phyloP scores from a whole-genome alignment of 2,888 invertebrate species.

The Trissonchulus sp. region DNA sequence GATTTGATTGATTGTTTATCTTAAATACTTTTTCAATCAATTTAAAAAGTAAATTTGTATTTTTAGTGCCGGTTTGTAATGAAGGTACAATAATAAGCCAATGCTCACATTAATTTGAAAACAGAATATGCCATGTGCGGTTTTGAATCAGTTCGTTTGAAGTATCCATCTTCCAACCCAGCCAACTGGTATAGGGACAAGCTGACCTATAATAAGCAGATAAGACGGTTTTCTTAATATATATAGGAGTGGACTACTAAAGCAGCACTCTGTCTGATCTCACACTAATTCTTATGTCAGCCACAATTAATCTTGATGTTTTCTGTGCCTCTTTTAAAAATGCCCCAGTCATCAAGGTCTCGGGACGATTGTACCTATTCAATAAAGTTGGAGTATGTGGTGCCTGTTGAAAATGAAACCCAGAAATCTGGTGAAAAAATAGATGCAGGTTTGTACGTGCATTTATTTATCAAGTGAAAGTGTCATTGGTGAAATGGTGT shows the following conservation, averaged over 20 bases:
- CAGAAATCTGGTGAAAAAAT: constrained; percentile 64
- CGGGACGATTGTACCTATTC: constrained; percentile 88
- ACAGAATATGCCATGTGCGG: constrained; percentile 42
- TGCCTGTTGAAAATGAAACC: constrained; percentile 55
- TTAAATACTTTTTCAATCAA: too few relatives aligned
- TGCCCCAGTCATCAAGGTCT: constrained; percentile 76
- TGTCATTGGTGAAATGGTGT: too few relatives aligned
- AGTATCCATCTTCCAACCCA: constrained; percentile 71
- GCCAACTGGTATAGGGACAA: constrained; percentile 70
- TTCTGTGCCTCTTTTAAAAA: constrained; percentile 83
- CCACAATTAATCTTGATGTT: constrained; percentile 93
- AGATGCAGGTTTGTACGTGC: too few relatives aligned
- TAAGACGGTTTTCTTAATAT: constrained; percentile 91
- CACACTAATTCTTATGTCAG: constrained; percentile 90
- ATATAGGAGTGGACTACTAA: constrained; percentile 80
- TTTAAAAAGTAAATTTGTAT: too few relatives aligned
- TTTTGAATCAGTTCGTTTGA: constrained; percentile 62
- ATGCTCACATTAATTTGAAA: constrained; percentile 40
- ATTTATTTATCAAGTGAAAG: too few relatives aligned
- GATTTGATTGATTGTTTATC: too few relatives aligned
- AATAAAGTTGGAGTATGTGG: constrained; percentile 79
- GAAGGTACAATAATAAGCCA: too few relatives aligned
- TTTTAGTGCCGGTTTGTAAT: too few relatives aligned
- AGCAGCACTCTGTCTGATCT: constrained; percentile 69
- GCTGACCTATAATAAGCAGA: constrained; percentile 56